Evolutionary conservation across 2,113 vertebrate genomes (phyloP), one percentile per base, ranked within the genome.

Genomic region (Tupaia tana): DNA sequence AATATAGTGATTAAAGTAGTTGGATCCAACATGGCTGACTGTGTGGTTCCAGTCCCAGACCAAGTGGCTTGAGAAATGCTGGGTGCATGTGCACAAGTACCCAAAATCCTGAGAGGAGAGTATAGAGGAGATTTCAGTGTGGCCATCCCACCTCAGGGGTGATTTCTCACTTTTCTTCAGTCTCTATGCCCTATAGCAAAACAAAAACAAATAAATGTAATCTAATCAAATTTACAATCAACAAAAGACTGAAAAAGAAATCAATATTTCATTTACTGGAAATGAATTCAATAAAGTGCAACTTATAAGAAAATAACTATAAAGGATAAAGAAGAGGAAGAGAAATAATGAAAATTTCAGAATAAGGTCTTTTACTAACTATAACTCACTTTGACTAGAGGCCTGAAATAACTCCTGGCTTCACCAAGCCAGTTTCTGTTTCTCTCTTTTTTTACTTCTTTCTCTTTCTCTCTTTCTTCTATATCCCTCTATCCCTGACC

Each of bases 301-400:
- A 2, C 16, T 43, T 77, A 34, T 31, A 93, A 3, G 82, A 85
- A 94, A 85, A 27, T 80, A 86, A 89, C 16, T 84, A 29, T 61
- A 63, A 78, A 67, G 14, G 29, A 93, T 29, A 13, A 88, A 63
- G 27, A 86, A 86, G n/a, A 66, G 7, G 18, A 81, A 6, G 12
- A 77, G 3, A 93, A 89, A 59, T 83, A 91, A 56, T 89, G 7
- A 79, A 86, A 9, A 83, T 91, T 94, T 94, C 29, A 93, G n/a
- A 90, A 95, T 77, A 3, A 90, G 15, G 24, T 83, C 8, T 90
- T 94, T 84, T 81, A 67, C 7, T 61, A 77, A 75, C 4, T 83
- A 70, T 1, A 94, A 24, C 7, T 34, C 18, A 84, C 2, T 73
- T 77, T 90, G 67, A 73, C 43, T 77, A 90, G 56, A 70, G 69